Evolutionary conservation across 2,888 invertebrate species (phyloP).

Genomic region (Epinotia nisella): DNA sequence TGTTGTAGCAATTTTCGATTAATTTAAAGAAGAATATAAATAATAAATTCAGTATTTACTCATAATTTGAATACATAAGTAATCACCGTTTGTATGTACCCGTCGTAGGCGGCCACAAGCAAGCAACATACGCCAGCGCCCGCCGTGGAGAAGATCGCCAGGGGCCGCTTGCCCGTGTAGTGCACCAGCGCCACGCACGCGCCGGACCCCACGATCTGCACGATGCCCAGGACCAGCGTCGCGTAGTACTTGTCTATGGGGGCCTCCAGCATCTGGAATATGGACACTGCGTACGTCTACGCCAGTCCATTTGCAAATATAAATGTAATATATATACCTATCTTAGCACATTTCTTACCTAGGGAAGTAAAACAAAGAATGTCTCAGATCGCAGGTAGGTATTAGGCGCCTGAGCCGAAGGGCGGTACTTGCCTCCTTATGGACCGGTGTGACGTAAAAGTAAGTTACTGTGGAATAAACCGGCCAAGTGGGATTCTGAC

Average conservation of each 20-base stretch:
- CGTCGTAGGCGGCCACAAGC: conserved; percentile 84
- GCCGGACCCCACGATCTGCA: conserved; percentile 88
- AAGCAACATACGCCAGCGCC: conserved; percentile 88
- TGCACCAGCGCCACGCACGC: conserved; percentile 88
- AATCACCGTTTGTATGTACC: conserved; percentile 61
- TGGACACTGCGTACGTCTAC: conserved; percentile 90
- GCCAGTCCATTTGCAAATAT: conserved; percentile 30
- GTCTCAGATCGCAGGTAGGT: too few species aligned
- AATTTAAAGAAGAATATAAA: too few species aligned
- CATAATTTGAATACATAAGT: not conserved
- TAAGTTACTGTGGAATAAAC: too few species aligned
- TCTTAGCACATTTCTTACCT: too few species aligned
- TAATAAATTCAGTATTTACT: too few species aligned
- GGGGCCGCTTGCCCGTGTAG: conserved; percentile 88
- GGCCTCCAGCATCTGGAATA: conserved; percentile 88
- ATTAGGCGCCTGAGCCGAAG: too few species aligned
- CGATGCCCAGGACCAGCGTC: conserved; percentile 88
- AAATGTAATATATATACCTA: too few species aligned
- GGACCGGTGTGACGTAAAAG: too few species aligned
- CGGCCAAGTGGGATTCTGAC: too few species aligned
- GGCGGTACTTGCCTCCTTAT: too few species aligned
- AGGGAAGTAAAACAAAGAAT: too few species aligned
- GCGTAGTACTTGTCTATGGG: conserved; percentile 91
- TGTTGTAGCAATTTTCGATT: too few species aligned
- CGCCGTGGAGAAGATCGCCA: conserved; percentile 87